phyloP scores from a whole-genome alignment of 2,888 invertebrate genomes.

The Reticulitermes lucifugus region DNA sequence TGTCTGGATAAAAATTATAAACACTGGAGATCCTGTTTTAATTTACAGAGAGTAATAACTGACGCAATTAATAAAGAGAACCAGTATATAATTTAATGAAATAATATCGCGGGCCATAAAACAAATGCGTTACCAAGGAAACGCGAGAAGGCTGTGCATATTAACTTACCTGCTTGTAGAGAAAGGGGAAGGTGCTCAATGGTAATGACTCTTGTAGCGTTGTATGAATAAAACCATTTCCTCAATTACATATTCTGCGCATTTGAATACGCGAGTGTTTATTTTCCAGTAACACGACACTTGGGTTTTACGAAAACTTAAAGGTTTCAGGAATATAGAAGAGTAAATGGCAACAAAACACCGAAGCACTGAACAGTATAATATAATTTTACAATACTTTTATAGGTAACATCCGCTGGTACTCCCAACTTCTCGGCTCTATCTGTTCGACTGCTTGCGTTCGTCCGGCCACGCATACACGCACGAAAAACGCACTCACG shows the following conservation, averaged over 20 bases:
- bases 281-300: not conserved
- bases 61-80: too few species aligned
- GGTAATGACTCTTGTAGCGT: not conserved
- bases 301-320: slow-evolving; percentile 47
- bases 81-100: too few species aligned
- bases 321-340: not conserved
- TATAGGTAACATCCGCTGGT: slow-evolving; percentile 24
- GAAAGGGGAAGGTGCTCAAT: not conserved
- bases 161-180: slow-evolving; percentile 19
- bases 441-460: slow-evolving; percentile 40
- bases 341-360: not conserved
- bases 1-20: too few species aligned
- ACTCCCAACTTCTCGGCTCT: slow-evolving; percentile 27
- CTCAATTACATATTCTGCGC: slow-evolving; percentile 30
- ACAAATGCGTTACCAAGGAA: slow-evolving; percentile 26
- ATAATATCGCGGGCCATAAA: not conserved
- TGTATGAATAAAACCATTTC: slow-evolving; percentile 15
- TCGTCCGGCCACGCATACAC: slow-evolving; percentile 49
- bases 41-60: too few species aligned
- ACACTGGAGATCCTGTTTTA: too few species aligned
- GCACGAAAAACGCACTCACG: slow-evolving; percentile 51
- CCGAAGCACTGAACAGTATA: slow-evolving; percentile 17
- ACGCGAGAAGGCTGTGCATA: slow-evolving; percentile 2
- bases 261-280: slow-evolving; percentile 5
- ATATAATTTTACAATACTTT: slow-evolving; percentile 22